Evolutionary conservation across 2,113 vertebrate genomes (phyloP), one percentile per base, ranked within the genome.

Genomic region (Pedionomus torquatus): DNA sequence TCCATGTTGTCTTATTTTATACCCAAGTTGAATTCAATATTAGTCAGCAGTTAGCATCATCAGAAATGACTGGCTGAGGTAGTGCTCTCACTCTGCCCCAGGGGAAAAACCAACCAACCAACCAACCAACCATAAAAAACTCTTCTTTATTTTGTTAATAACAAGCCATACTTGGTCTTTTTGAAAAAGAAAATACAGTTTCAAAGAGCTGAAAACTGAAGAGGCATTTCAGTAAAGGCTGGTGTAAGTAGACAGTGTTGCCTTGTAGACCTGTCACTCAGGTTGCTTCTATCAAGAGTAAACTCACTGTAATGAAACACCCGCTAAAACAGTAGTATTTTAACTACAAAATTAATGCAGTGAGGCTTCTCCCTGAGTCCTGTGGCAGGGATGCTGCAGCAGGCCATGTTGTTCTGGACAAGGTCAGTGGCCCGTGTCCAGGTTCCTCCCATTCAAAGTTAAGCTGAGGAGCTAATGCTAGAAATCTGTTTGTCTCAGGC

Each of bases 181-280:
- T 64, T 72, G 44, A 65, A 87, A 93, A 78, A 79, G 44, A 79
- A 87, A 35, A 70, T 69, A 49, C 13, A 19, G 70, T 69, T 94
- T 94, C 87, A 93, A 91, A 94, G 72, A 84, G 66, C 81, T 93
- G 65, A 61, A 96, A 96, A 94, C 72, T 87, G 84, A 93, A 80
- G 58, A 57, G 66, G 66, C 65, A 54, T 95, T 93, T 93, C 84
- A 65, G 87, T 57, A 68, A 91, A 94, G 91, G 61, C 83, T 85
- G 30, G 57, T 79, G 20, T 82, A 85, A 94, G 81, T 33, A 85
- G 58, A 85, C 74, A 80, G 72, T 78, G 87, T 96, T 39, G 72
- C 91, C 94, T 87, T 87, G 74, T 84, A 90, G 78, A 71, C 61
- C 64, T 94, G 76, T 81, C 66, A 87, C 51, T 95, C 52, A 79